Percentiles rank a stretch among this genome's conserved stretches.
These are phyloP conservation scores for Fratercula arctica DNA, from an alignment of 2,797 vertebrate species.

Conservation along the genomic window DNA sequence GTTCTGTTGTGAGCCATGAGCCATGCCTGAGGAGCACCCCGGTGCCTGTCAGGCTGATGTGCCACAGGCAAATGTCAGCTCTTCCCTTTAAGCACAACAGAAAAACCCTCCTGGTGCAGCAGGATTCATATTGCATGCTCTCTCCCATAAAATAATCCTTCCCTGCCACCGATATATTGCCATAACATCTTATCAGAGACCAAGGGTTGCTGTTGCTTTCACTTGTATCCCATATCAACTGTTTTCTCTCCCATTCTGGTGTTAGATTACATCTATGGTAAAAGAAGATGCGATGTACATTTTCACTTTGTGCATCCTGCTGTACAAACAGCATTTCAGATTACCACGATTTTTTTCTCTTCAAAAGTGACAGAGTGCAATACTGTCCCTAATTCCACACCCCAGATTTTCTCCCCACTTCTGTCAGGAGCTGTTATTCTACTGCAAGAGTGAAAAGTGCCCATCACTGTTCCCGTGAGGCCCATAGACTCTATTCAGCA, in stretches of 20 bases:
- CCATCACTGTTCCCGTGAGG: not conserved
- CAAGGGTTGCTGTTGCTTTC: not conserved
- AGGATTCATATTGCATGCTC: not conserved
- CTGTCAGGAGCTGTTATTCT: not conserved
- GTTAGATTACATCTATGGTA: not conserved
- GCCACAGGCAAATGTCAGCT: not conserved
- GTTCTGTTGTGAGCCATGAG: not conserved
- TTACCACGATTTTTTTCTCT: not conserved
- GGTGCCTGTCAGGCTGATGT: not conserved
- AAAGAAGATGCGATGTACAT: accelerated
- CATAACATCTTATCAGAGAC: not conserved
- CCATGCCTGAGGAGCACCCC: not conserved
- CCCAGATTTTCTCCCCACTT: not conserved
- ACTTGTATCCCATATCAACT: not conserved
- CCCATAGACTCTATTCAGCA: not conserved
- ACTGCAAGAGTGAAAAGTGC: not conserved
- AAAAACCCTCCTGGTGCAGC: not conserved
- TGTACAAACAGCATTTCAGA: not conserved
- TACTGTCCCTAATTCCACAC: not conserved
- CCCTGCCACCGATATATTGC: not conserved
- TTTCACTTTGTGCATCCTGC: not conserved
- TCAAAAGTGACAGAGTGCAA: not conserved
- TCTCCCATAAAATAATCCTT: not conserved
- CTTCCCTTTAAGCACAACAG: not conserved
- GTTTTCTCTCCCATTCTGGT: not conserved